Evolutionary conservation across 2,888 invertebrate genomes (phyloP), one percentile per base, ranked within the genome.

Genomic region (Papilio protenor): DNA sequence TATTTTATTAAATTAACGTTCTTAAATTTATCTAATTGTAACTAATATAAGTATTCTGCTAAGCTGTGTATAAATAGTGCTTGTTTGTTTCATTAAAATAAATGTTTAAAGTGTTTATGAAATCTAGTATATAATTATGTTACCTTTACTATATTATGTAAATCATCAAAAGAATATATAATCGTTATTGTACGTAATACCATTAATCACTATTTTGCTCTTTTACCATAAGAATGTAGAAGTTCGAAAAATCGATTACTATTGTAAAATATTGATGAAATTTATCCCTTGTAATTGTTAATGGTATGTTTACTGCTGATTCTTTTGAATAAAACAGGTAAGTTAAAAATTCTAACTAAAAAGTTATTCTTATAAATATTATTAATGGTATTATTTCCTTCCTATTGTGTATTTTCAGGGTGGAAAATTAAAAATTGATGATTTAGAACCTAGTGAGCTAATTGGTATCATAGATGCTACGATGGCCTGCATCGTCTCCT

Each of bases 381-480:
- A 40, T 52, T 52, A 49, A 49, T 14, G 49, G 4, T 12, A 49
- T 12, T 49, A 4, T 21, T 55, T 55, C n/a, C n/a, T n/a, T n/a
- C n/a, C n/a, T 16, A 18, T 52, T 16, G 3, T 21, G 21, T 69
- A 45, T 12, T 69, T 69, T 69, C 88, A 98, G 96, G 96, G 96
- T 83, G 97, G 97, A 8, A 96, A 96, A 81, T 91, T 98, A 64
- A 98, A 98, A 91, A 93, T 98, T 81, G 96, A 97, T 79, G 95
- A 97, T 81, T 91, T 99, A 70, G 96, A 96, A 52, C 95, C 96
- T 57, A 94, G 96, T 73, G 99, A 99, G 92, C 92, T 98, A 75
- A 98, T 99, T 83, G 98, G 98, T 52, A 97, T 99, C 55, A 98
- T 99, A 84, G 99, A 99, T 95, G 97, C 98, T 0, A 98, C 99